A percentile compares a stretch with the other conserved stretches of the same genome.
These are phyloP conservation scores for Aphidius colemani DNA, from an alignment of 2,888 invertebrate genomes.

Conservation along the genomic window DNA sequence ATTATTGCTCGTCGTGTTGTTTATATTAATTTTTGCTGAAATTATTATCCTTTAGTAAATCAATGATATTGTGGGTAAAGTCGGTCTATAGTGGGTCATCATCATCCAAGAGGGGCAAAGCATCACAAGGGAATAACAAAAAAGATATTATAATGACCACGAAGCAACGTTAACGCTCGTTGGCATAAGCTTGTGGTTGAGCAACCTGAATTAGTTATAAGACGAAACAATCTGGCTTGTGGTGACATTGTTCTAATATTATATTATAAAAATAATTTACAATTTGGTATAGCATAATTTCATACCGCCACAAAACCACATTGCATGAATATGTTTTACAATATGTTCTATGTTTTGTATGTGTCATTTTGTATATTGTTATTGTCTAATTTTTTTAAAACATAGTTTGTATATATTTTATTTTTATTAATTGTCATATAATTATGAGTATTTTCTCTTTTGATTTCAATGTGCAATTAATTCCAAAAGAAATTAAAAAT, in stretches of 20 bases:
- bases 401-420: no score
- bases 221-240: conserved; percentile 1
- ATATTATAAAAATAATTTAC: background rate
- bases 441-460: no score
- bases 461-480: no score
- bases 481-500: no score
- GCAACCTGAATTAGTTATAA: conserved; percentile 18
- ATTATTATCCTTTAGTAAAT: conserved; percentile 32
- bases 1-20: conserved; percentile 19
- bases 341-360: background rate
- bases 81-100: no score
- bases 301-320: background rate
- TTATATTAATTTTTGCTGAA: conserved; percentile 32
- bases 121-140: background rate
- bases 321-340: background rate
- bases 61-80: conserved; percentile 19
- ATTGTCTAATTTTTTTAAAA: no score
- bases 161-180: conserved; percentile 23
- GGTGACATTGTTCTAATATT: background rate
- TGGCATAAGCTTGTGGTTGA: conserved; percentile 29
- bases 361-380: no score
- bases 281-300: background rate
- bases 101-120: background rate
- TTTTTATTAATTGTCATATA: no score
- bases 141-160: background rate